Conservation (phyloP, 2,113 vertebrate genomes). For the Entomyzon cyanotis region DNA sequence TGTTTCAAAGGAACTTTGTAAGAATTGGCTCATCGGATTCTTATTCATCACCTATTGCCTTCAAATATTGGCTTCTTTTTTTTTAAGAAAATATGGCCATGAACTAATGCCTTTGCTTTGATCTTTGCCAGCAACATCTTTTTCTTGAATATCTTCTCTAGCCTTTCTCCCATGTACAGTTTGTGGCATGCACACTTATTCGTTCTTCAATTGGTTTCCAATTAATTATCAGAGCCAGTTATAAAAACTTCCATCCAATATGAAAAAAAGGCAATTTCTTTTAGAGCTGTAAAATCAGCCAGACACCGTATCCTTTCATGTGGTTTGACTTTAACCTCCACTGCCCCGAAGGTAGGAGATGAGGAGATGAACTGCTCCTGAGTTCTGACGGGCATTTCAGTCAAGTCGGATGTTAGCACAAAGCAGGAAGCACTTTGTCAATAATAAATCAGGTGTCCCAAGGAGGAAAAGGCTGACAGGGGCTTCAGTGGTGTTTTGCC, state of each 20-base stretch:
- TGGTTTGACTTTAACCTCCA: constrained; percentile 57
- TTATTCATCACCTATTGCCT: constrained; percentile 36
- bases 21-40: not conserved
- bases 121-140: constrained; percentile 26
- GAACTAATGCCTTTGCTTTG: constrained; percentile 58
- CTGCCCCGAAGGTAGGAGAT: constrained; percentile 55
- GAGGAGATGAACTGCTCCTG: constrained; percentile 35
- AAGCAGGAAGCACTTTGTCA: constrained; percentile 70
- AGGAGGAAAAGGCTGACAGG: not conserved
- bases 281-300: constrained; percentile 37
- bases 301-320: constrained; percentile 44
- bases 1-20: not conserved
- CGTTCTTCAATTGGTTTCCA: constrained; percentile 54
- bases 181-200: not conserved
- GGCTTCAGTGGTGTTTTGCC: constrained; percentile 22
- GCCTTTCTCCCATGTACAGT: not conserved
- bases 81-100: constrained; percentile 11
- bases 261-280: not conserved
- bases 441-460: constrained; percentile 70
- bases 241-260: not conserved
- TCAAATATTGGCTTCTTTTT: constrained; percentile 30
- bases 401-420: constrained; percentile 14
- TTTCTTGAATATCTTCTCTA: not conserved
- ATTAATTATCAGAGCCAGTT: constrained; percentile 24
- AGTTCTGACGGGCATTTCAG: not conserved